phyloP scores from a whole-genome alignment of 2,888 invertebrate genomes.

The Syritta pipiens region DNA sequence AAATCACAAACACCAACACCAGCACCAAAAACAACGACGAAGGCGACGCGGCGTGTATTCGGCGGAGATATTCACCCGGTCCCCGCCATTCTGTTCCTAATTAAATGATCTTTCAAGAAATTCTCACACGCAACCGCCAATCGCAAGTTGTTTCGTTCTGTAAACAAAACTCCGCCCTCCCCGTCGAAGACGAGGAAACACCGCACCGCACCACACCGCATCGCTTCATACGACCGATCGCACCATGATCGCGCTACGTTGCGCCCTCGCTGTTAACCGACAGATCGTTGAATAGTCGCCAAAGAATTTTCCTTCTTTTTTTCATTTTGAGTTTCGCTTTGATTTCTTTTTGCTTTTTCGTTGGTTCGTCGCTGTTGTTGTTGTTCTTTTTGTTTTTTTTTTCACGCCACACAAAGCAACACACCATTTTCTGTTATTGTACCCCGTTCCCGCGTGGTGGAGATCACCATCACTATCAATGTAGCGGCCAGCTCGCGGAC shows the following conservation, averaged over 20 bases:
- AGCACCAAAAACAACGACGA: neutral
- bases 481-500: neutral
- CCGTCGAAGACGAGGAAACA: conserved; percentile 4
- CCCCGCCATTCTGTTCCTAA: conserved; percentile 67
- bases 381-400: conserved; percentile 14
- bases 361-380: conserved; percentile 17
- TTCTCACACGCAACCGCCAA: conserved; percentile 69
- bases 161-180: conserved; percentile 67
- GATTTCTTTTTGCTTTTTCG: conserved; percentile 4
- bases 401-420: conserved; percentile 35
- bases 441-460: conserved; percentile 6
- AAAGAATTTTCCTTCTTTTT: conserved; percentile 29
- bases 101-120: conserved; percentile 68
- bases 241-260: no score
- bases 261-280: conserved; percentile 53
- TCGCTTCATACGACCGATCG: no score
- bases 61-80: conserved; percentile 35
- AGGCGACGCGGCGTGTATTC: no score
- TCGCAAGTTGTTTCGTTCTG: conserved; percentile 61
- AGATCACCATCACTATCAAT: neutral
- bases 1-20: neutral
- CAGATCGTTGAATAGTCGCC: conserved; percentile 64
- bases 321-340: neutral
- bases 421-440: conserved; percentile 38
- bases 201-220: no score